These are phyloP conservation scores for Odiellus spinosus DNA, from an alignment of 2,888 invertebrate genomes.

Conservation along the genomic window DNA sequence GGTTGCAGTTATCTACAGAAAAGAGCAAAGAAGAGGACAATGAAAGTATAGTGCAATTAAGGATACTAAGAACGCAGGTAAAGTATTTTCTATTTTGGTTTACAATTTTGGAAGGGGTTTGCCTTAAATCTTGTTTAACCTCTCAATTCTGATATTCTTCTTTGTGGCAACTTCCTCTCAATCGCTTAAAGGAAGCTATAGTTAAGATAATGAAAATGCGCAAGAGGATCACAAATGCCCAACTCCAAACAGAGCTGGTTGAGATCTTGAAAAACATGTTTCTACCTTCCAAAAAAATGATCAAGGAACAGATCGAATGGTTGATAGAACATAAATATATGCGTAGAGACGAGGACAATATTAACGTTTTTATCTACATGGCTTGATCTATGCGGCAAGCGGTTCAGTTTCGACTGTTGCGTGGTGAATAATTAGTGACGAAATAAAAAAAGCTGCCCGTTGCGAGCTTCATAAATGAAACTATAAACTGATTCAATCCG, in stretches of 20 bases:
- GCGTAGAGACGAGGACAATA: slow-evolving; percentile 87
- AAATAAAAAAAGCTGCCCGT: no score
- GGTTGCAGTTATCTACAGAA: slow-evolving; percentile 58
- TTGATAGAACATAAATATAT: slow-evolving; percentile 98
- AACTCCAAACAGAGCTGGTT: slow-evolving; percentile 88
- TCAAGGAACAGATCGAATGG: slow-evolving; percentile 99
- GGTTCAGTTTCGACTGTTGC: no score
- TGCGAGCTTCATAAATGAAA: no score
- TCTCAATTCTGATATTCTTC: no score
- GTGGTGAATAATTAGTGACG: not conserved
- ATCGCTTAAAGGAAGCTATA: slow-evolving; percentile 82
- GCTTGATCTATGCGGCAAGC: slow-evolving; percentile 53
- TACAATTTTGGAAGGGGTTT: slow-evolving; percentile 3
- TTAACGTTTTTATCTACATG: slow-evolving; percentile 95
- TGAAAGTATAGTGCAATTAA: slow-evolving; percentile 90
- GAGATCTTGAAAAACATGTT: slow-evolving; percentile 99
- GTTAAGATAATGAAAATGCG: slow-evolving; percentile 98
- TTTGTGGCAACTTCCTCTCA: no score
- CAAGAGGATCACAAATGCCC: slow-evolving; percentile 80
- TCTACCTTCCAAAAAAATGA: slow-evolving; percentile 96
- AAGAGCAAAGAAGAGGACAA: slow-evolving; percentile 92
- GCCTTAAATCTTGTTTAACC: no score
- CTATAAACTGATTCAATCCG: no score
- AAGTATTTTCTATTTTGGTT: no score
- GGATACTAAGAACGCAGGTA: slow-evolving; percentile 69